phyloP scores from a whole-genome alignment of 2,888 invertebrate genomes.

The Xestia c-nigrum region DNA sequence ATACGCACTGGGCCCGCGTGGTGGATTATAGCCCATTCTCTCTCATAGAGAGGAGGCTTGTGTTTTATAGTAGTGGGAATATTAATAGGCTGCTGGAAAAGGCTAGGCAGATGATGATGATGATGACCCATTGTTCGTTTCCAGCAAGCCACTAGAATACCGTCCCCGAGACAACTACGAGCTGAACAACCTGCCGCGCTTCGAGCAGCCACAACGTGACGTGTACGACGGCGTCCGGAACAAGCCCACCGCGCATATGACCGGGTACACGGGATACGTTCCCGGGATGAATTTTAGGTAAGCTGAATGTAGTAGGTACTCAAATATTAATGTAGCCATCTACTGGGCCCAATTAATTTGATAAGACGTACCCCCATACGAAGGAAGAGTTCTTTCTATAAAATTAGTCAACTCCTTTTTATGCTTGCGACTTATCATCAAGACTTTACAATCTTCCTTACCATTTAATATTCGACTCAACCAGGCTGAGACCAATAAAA shows the following conservation, averaged over 20 bases:
- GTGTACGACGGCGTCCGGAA: conserved; percentile 84
- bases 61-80: too few relatives aligned
- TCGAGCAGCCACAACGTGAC: conserved; percentile 81
- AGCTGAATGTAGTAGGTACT: background rate
- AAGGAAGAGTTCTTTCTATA: background rate
- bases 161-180: conserved; percentile 89
- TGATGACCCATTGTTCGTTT: conserved; percentile 17
- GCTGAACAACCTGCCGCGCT: conserved; percentile 78
- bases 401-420: background rate
- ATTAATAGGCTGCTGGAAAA: too few relatives aligned
- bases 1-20: too few relatives aligned
- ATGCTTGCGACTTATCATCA: background rate
- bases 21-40: too few relatives aligned
- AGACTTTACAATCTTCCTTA: background rate
- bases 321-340: background rate
- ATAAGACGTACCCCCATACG: background rate
- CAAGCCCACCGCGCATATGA: conserved; percentile 90
- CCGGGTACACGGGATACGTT: conserved; percentile 94
- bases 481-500: conserved; percentile 11
- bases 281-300: conserved; percentile 93
- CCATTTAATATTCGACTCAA: background rate
- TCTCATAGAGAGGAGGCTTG: too few relatives aligned
- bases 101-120: too few relatives aligned
- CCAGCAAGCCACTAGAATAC: conserved; percentile 90
- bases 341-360: background rate